Percentiles rank a stretch among this genome's conserved stretches.
Evolutionary conservation across 2,113 vertebrate genomes (phyloP).

Genomic region (Prionailurus bengalensis): DNA sequence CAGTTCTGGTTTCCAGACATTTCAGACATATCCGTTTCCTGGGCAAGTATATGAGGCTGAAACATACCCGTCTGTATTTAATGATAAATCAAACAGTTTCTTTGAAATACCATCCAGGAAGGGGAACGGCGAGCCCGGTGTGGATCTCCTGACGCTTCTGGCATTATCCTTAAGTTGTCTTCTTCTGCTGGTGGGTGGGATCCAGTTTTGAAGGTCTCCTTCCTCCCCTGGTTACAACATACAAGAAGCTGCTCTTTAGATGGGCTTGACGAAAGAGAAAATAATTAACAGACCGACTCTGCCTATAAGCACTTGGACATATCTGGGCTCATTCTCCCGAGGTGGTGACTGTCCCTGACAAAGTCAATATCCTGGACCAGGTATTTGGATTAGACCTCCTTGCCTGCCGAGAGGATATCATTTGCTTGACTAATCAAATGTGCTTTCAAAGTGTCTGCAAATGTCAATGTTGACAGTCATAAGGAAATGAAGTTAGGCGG

Average conservation of each 20-base stretch:
- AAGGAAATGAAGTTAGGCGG: not conserved
- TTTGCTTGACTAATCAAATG: not conserved
- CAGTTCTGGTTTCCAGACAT: not conserved
- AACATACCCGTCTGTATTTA: not conserved
- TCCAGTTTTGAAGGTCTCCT: not conserved
- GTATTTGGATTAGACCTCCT: not conserved
- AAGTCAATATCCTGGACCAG: not conserved
- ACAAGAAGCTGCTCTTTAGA: not conserved
- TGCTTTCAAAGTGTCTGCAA: conserved; percentile 49
- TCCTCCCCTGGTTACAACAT: not conserved
- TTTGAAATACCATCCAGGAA: not conserved
- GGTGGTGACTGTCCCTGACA: not conserved
- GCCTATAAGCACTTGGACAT: not conserved
- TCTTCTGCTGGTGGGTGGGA: not conserved
- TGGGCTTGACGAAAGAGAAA: not conserved
- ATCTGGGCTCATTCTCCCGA: not conserved
- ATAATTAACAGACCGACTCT: conserved; percentile 24
- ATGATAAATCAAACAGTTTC: not conserved
- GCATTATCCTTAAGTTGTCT: not conserved
- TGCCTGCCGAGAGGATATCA: not conserved
- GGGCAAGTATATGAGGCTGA: not conserved
- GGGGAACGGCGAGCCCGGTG: too few species aligned
- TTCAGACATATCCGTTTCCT: not conserved
- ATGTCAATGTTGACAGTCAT: not conserved
- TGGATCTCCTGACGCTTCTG: not conserved